Evolutionary conservation across 1,140 invertebrate species (phyloP).

Genomic region (Neodiprion pinetum): DNA sequence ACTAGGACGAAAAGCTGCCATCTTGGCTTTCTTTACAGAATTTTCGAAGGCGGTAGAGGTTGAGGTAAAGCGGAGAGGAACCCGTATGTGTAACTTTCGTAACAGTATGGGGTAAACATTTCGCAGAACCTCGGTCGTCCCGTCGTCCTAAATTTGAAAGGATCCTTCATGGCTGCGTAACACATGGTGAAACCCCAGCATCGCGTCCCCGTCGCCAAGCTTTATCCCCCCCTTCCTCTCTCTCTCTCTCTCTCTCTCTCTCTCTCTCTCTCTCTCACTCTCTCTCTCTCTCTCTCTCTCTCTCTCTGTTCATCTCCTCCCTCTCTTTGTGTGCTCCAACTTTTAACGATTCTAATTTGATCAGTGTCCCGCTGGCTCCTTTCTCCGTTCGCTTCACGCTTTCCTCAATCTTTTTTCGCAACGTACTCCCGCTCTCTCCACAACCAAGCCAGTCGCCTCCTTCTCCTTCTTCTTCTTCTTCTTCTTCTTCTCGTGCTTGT

Average conservation of each 20-base stretch:
- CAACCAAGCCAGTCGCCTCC: constrained; percentile 25
- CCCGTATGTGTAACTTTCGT: neutral
- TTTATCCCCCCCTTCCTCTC: too few species aligned
- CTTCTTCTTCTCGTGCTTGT: constrained; percentile 2
- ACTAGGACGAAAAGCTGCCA: neutral
- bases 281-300: too few species aligned
- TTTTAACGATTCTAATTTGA: neutral
- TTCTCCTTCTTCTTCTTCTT: constrained; percentile 34
- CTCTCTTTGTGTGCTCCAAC: neutral
- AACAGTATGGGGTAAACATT: neutral
- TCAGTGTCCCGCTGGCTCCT: neutral
- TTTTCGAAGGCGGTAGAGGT: neutral
- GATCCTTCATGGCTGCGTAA: too few species aligned
- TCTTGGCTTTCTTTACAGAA: constrained; percentile 1
- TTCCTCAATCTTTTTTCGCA: too few species aligned
- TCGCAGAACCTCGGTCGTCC: neutral
- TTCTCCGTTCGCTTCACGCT: too few species aligned
- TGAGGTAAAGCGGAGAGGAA: neutral
- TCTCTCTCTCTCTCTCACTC: too few species aligned
- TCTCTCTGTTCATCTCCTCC: too few species aligned
- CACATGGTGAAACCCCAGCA: too few species aligned
- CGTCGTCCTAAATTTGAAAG: too few species aligned
- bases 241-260: too few species aligned
- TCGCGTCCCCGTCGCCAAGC: too few species aligned
- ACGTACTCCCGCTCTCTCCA: too few species aligned